Evolutionary conservation across 2,797 vertebrate species (phyloP), one percentile per base, ranked within the genome.

Genomic region (Ctenopoma kingsleyae): DNA sequence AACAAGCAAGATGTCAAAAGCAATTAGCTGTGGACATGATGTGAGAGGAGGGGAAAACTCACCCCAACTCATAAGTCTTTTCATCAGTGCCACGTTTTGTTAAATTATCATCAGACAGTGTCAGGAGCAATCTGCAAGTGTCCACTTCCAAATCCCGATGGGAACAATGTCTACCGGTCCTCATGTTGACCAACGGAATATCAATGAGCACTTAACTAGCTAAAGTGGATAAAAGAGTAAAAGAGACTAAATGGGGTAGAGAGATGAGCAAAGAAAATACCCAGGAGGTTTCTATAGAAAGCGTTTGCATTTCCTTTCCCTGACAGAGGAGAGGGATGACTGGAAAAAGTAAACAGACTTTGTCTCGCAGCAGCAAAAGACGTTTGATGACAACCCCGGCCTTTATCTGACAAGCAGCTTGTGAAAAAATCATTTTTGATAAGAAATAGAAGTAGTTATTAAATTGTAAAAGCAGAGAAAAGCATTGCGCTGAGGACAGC

Each of bases 381-480:
- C 87, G 81, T 90, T 89, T 84, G 81, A 81, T 90, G 90, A 92
- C 90, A 93, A 84, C 78, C 66, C 51, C 67, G 49, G 85, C 81
- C 86, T 90, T 92, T 90, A 92, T 93, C 90, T 91, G 89, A 92
- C 91, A 87, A 89, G 78, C 73, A 62, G 73, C 61, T 63, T 56
- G 62, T 5, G 40, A 79, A 85, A 84, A 86, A 85, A 72, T 50
- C 71, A 66, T 81, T 84, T 83, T 76, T 25, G 86, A 89, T 91
- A 86, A 84, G 84, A 80, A 90, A 87, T 78, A 78, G 84, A 89
- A 78, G 80, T 82, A 56, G 82, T 91, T 93, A 91, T 92, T 87
- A 91, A 92, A 92, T 84, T 76, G 82, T 85, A 81, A 90, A 87
- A 89, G 76, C 79, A 64, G 49, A 54, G 72, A 62, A 71, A 80